These are phyloP conservation scores for Platichthys flesus DNA, from an alignment of 2,113 vertebrate species.

Conservation along the genomic window DNA sequence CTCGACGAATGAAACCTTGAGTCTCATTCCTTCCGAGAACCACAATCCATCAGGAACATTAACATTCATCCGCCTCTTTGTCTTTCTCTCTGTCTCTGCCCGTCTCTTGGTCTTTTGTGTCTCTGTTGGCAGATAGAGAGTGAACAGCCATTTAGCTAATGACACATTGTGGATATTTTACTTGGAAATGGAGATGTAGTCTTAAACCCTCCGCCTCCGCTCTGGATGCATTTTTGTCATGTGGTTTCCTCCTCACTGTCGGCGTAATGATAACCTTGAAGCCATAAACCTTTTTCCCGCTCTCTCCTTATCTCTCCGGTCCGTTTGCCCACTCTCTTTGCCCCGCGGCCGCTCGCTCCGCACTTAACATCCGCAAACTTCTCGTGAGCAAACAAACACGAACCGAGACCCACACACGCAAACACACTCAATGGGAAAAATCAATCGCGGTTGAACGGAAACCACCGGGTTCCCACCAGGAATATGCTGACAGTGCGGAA, in stretches of 20 bases:
- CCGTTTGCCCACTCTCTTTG: slow-evolving; percentile 7
- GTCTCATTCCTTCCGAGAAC: slow-evolving; percentile 3
- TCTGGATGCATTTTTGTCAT: slow-evolving; percentile 41
- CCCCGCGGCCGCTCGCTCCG: neutral
- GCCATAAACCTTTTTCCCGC: slow-evolving; percentile 49
- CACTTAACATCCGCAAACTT: slow-evolving; percentile 57
- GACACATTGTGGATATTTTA: slow-evolving; percentile 45
- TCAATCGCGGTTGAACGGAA: slow-evolving; percentile 54
- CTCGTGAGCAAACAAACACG: slow-evolving; percentile 48
- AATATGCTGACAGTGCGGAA: slow-evolving; percentile 45
- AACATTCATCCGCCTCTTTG: slow-evolving; percentile 17
- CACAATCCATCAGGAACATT: slow-evolving; percentile 8
- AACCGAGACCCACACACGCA: neutral
- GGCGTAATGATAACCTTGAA: slow-evolving; percentile 38
- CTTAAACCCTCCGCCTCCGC: slow-evolving; percentile 19
- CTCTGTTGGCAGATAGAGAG: slow-evolving; percentile 1
- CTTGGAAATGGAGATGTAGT: slow-evolving; percentile 39
- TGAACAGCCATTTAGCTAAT: slow-evolving; percentile 51
- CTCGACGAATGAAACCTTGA: slow-evolving; percentile 14
- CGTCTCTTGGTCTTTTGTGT: slow-evolving; percentile 18
- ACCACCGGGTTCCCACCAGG: slow-evolving; percentile 34
- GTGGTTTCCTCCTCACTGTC: slow-evolving; percentile 16
- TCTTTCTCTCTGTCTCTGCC: no score
- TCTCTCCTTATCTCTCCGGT: slow-evolving; percentile 34
- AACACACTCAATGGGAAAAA: slow-evolving; percentile 40